Base-by-base conservation (phyloP, 2,888 invertebrate species). In the Anthophora plumipes region DNA sequence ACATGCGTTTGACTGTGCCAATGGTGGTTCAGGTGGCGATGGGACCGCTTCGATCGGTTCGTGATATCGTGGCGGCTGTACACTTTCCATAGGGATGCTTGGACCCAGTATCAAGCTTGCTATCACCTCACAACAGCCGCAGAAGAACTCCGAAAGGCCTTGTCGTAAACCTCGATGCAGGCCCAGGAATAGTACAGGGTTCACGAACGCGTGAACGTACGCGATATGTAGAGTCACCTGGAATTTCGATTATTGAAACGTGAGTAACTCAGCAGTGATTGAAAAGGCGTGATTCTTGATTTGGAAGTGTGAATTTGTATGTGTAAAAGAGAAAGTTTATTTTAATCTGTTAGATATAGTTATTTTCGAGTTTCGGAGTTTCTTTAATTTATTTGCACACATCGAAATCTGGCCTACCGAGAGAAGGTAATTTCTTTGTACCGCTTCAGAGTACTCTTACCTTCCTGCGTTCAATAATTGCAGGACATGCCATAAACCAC, bases 201-300 rank as follows among this genome's bases (percentile, higher is more conserved):
- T 97, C 87, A 97, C 97, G 89, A 97, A 97, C 48, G 97, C 97
- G 94, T 97, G 97, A 85, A 97, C 96, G 94, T 97, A 97, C 85
- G 97, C 97, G 94, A 97, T 97, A 95, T 97, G 97, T 89, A 97
- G 95, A 67, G 97, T 97, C 90, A 97, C 96, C 96, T 97, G 63
- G 1, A 63, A 69, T 46, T 77, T 31, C 3, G 0, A 50, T 50
- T n/a, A 50, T n/a, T n/a, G n/a, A 0, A 31, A 22, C 25, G 2
- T 31, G 31, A 1, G 31, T 31, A 3, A 31, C 31, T 31, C n/a
- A n/a, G n/a, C n/a, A n/a, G n/a, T n/a, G n/a, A n/a, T n/a, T n/a
- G n/a, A n/a, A n/a, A n/a, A n/a, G n/a, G n/a, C n/a, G n/a, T n/a
- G n/a, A n/a, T n/a, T 31, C 4, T 31, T 4, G 31, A 31, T 31